Base-by-base conservation (phyloP, 2,888 invertebrate species). In the Stramonita haemastoma region DNA sequence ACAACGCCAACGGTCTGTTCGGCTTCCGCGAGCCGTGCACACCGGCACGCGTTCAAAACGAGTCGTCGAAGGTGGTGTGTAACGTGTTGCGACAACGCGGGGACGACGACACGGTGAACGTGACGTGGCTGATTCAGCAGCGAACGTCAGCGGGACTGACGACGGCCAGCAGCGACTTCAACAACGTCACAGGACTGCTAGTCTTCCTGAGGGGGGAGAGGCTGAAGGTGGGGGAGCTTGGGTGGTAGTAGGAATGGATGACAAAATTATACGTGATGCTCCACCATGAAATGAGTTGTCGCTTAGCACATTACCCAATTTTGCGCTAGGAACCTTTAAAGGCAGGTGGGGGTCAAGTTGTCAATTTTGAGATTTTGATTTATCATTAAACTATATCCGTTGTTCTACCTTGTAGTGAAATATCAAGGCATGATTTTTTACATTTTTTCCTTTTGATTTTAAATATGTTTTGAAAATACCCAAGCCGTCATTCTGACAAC, bases 1-100 rank as follows among this genome's bases (percentile, higher is more conserved):
- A 96, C 93, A 95, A 95, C 93, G 95, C 96, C 83, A 95, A 95
- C 92, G 96, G 96, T 8, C 90, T 95, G 90, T 95, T 95, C 91
- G 94, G 94, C n/a, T 94, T 95, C 87, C 88, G 91, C 36, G 93
- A 93, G 19, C 91, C 90, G 4, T 95, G 95, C 91, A 89, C 90
- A 11, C 94, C 95, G 4, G 87, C 91, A n/a, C 79, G 87, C 34
- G 91, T 93, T 0, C 66, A 73, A 6, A 85, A 87, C 56, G 95
- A 95, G 90, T 90, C 91, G 29, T 90, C 86, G 4, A 91, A 85
- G 0, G 90, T 95, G 32, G 90, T 90, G 22, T 96, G 96, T 92
- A 92, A 91, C 2, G 92, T 95, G 15, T 91, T 90, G 46, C 92
- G 96, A 57, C 91, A 91, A 34, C 92, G 94, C 19, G 96, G 96